Conservation (phyloP, 2,888 invertebrate genomes). For the Alloplasta piceator region DNA sequence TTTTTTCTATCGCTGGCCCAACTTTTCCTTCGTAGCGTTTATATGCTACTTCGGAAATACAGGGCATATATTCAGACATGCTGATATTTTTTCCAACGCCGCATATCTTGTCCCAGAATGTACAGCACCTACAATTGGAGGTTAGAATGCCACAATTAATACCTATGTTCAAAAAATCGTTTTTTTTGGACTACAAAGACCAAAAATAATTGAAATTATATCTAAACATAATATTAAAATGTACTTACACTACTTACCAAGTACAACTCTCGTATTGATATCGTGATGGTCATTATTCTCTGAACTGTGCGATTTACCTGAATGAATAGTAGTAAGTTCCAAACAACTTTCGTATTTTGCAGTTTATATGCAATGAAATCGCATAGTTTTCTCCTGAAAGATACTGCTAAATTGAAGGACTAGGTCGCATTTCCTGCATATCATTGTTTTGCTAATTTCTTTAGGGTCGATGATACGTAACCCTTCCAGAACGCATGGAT, state of each 20-base stretch:
- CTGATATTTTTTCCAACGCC: constrained; percentile 22
- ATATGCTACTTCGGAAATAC: constrained; percentile 15
- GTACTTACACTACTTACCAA: constrained; percentile 29
- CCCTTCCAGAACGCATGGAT: constrained; percentile 20
- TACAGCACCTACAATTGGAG: constrained; percentile 36
- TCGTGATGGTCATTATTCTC: constrained; percentile 15
- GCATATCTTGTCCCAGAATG: constrained; percentile 28
- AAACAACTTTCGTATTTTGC: constrained; percentile 18
- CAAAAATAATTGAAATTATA: not conserved
- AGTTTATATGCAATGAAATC: constrained; percentile 31
- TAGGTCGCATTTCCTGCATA: constrained; percentile 7
- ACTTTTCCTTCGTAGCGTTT: constrained; percentile 28
- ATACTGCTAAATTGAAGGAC: constrained; percentile 17
- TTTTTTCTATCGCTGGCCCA: constrained; percentile 13
- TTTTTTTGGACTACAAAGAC: constrained; percentile 13
- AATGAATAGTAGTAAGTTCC: constrained; percentile 4
- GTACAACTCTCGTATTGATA: constrained; percentile 25
- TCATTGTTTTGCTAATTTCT: constrained; percentile 13
- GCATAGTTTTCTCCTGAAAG: constrained; percentile 20
- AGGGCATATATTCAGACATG: constrained; percentile 30
- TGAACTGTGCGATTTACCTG: constrained; percentile 17
- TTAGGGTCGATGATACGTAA: constrained; percentile 16
- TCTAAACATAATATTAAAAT: constrained; percentile 26
- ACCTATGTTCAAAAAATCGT: constrained; percentile 15
- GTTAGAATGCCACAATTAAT: constrained; percentile 26